Conservation (phyloP, 2,888 invertebrate species). For the Brachylomia viminalis region DNA sequence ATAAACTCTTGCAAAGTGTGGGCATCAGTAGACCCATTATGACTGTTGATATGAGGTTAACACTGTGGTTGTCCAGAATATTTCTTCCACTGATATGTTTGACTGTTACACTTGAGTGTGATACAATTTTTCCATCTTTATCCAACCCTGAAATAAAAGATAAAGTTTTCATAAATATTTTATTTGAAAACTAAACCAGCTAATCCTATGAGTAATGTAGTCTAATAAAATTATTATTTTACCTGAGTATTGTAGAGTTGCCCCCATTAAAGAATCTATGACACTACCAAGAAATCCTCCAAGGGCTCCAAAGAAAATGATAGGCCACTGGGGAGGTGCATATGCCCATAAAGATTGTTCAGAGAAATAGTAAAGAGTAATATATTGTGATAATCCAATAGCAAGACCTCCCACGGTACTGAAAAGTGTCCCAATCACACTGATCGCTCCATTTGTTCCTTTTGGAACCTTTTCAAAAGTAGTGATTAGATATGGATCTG, state of each 20-base stretch:
- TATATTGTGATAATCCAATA: constrained; percentile 94
- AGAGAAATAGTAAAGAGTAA: constrained; percentile 92
- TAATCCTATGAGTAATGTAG: not conserved
- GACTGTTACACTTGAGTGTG: constrained; percentile 92
- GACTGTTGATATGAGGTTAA: constrained; percentile 95
- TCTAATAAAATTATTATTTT: not conserved
- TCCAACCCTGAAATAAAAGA: constrained; percentile 91
- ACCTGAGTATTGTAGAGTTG: constrained; percentile 96
- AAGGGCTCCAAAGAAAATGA: constrained; percentile 93
- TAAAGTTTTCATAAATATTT: not conserved
- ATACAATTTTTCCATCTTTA: constrained; percentile 93
- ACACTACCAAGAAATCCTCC: constrained; percentile 95
- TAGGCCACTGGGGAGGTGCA: constrained; percentile 94
- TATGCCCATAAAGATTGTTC: constrained; percentile 89
- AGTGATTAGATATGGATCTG: constrained; percentile 94
- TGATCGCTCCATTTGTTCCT: constrained; percentile 97
- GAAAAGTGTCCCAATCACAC: constrained; percentile 90
- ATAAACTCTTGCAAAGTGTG: constrained; percentile 86
- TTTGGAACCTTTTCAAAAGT: constrained; percentile 93
- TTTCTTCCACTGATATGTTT: constrained; percentile 94
- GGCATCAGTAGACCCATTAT: constrained; percentile 93
- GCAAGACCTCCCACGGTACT: constrained; percentile 92
- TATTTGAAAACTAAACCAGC: not conserved
- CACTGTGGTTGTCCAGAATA: constrained; percentile 96
- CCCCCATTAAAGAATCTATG: constrained; percentile 96